Percentiles rank a stretch among this genome's conserved stretches.
Conservation (phyloP, 2,888 invertebrate genomes). For the Chrysolina americana region DNA sequence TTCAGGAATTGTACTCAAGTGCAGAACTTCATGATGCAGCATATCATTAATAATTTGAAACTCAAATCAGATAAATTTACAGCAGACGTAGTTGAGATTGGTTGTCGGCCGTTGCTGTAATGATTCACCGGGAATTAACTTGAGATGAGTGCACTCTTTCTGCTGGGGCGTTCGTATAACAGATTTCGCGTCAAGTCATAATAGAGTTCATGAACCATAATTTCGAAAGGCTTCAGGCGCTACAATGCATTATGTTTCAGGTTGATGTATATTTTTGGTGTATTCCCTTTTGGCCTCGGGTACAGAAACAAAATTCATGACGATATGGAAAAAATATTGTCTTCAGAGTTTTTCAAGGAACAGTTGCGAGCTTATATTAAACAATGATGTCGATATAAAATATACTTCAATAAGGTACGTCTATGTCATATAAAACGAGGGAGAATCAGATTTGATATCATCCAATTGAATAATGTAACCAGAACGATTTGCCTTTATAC, state of each 20-base stretch:
- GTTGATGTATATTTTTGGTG: not conserved
- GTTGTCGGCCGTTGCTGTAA: slow-evolving; percentile 29
- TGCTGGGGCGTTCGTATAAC: not conserved
- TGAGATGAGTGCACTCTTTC: slow-evolving; percentile 28
- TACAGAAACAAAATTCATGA: too few species aligned
- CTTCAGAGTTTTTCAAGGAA: too few species aligned
- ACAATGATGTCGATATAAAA: too few species aligned
- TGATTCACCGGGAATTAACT: slow-evolving; percentile 27
- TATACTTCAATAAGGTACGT: too few species aligned
- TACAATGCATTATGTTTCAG: not conserved
- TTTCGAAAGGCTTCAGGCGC: not conserved
- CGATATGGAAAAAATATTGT: not conserved
- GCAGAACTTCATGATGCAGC: slow-evolving; percentile 46
- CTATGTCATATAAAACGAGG: too few species aligned
- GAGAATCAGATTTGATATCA: too few species aligned
- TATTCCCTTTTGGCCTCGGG: not conserved
- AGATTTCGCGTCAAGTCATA: not conserved
- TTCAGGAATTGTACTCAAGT: slow-evolving; percentile 41
- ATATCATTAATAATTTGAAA: slow-evolving; percentile 49
- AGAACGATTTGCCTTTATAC: too few species aligned
- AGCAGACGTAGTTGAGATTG: slow-evolving; percentile 41
- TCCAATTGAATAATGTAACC: too few species aligned
- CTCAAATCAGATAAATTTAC: slow-evolving; percentile 47
- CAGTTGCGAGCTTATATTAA: too few species aligned
- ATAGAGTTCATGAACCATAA: not conserved